A percentile compares a stretch with the other conserved stretches of the same genome.
Evolutionary conservation across 2,888 invertebrate genomes (phyloP).

Genomic region (Bembecia ichneumoniformis): DNA sequence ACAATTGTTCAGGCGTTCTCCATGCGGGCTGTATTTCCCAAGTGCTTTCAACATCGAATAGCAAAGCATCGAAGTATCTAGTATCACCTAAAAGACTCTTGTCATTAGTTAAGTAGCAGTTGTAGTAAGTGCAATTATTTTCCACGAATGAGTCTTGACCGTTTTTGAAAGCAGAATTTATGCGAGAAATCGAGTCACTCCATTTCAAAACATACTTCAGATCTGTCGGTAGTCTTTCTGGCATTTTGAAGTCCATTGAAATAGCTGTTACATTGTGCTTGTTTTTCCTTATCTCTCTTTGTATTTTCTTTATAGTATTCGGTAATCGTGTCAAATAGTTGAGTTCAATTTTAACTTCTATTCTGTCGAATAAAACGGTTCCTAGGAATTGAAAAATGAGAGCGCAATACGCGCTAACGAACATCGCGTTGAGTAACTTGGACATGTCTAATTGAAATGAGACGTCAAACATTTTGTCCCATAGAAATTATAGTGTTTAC

Average conservation of each 20-base stretch:
- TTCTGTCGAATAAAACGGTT: constrained; percentile 14
- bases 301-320: constrained; percentile 18
- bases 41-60: constrained; percentile 61
- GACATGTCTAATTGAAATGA: constrained; percentile 25
- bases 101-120: constrained; percentile 56
- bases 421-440: constrained; percentile 27
- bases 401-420: constrained; percentile 26
- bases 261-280: constrained; percentile 18
- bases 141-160: constrained; percentile 38
- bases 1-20: constrained; percentile 52
- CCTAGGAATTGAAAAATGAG: constrained; percentile 30
- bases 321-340: constrained; percentile 26
- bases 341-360: constrained; percentile 27
- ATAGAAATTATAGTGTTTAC: not conserved
- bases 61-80: constrained; percentile 54
- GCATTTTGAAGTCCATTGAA: constrained; percentile 17
- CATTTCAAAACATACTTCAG: constrained; percentile 44
- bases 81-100: constrained; percentile 35
- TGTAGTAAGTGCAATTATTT: constrained; percentile 40
- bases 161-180: constrained; percentile 15
- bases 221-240: constrained; percentile 35
- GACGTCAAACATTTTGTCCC: not conserved
- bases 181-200: constrained; percentile 28
- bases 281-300: constrained; percentile 20
- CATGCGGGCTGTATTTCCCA: constrained; percentile 33